phyloP scores from a whole-genome alignment of 1,140 invertebrate species.

The Apis mellifera region DNA sequence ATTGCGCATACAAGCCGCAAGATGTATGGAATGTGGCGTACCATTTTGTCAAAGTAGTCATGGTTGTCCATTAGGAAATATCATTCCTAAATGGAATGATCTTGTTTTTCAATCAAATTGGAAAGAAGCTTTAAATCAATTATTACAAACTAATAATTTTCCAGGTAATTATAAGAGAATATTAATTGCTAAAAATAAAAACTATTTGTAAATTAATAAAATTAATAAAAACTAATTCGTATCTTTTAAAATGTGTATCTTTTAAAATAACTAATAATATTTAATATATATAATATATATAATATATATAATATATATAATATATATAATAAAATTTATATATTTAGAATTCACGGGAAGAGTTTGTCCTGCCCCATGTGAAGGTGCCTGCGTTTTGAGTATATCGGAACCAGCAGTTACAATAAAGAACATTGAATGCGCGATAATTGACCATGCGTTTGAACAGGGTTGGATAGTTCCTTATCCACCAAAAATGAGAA shows the following conservation, averaged over 20 bases:
- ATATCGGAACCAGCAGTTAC: conserved; percentile 98
- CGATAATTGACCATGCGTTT: conserved; percentile 99
- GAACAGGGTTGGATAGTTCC: conserved; percentile 97
- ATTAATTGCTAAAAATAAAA: no score
- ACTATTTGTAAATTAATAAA: no score
- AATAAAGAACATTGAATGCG: conserved; percentile 99
- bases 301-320: background rate
- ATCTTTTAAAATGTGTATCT: background rate
- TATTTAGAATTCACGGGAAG: conserved; percentile 96
- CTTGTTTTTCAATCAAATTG: conserved; percentile 97
- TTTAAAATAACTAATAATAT: background rate
- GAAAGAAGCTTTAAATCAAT: conserved; percentile 96
- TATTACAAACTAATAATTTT: conserved; percentile 99
- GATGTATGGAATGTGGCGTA: conserved; percentile 99
- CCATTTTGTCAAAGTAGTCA: conserved; percentile 99
- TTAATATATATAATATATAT: background rate
- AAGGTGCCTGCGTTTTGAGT: conserved; percentile 98
- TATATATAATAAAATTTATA: background rate
- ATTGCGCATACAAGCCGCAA: conserved; percentile 94
- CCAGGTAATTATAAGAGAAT: conserved; percentile 83
- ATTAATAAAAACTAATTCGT: no score
- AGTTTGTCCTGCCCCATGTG: conserved; percentile 99
- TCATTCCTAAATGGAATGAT: conserved; percentile 99
- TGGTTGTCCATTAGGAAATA: conserved; percentile 98
- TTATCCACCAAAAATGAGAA: conserved; percentile 86